Conservation (phyloP, 1,140 invertebrate species). For the Thalassaphorura encarpata region DNA sequence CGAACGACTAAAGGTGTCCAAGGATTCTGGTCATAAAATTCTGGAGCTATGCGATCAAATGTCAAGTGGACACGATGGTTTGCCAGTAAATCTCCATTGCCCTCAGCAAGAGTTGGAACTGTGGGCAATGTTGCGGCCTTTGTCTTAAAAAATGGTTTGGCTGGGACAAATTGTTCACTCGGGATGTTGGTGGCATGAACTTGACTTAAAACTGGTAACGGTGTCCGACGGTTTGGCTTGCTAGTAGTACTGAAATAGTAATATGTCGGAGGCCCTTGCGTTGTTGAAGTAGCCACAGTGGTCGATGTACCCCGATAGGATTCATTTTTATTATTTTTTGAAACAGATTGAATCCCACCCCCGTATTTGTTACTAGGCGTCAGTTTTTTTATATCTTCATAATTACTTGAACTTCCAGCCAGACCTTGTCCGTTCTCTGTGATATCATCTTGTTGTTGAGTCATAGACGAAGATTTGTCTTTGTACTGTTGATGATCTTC, state of each 20-base stretch:
- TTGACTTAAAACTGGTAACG: background rate
- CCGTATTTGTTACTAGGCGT: too few relatives aligned
- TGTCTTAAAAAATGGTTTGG: background rate
- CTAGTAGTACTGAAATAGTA: background rate
- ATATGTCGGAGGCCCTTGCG: too few relatives aligned
- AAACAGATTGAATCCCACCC: too few relatives aligned
- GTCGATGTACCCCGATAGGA: background rate
- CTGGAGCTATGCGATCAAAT: constrained; percentile 23
- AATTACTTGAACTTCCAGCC: too few relatives aligned
- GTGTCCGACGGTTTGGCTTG: background rate
- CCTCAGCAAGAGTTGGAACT: too few relatives aligned
- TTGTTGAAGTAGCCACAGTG: background rate
- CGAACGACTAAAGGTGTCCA: constrained; percentile 27
- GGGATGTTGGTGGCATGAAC: background rate
- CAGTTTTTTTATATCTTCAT: too few relatives aligned
- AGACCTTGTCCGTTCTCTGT: too few relatives aligned
- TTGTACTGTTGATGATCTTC: too few relatives aligned
- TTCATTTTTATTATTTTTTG: too few relatives aligned
- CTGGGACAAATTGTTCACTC: background rate
- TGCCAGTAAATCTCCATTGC: background rate
- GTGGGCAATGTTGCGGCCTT: background rate
- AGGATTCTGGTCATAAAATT: constrained; percentile 29
- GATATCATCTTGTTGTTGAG: too few relatives aligned
- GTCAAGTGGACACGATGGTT: constrained; percentile 17
- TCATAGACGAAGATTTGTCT: too few relatives aligned